A percentile compares a stretch with the other conserved stretches of the same genome.
phyloP scores from a whole-genome alignment of 2,888 invertebrate species.

The Drosophila kokeensis region DNA sequence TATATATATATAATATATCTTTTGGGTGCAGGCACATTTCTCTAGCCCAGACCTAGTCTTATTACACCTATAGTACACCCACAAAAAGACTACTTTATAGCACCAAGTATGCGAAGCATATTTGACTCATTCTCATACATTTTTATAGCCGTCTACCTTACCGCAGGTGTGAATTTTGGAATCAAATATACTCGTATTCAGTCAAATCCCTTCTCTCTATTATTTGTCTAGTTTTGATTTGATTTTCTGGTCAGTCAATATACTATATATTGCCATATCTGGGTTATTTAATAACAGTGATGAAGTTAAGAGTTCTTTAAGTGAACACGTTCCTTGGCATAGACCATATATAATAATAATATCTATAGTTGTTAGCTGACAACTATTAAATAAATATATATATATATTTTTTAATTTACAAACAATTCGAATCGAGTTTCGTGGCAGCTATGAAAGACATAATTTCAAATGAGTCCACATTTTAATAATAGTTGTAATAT shows the following conservation, averaged over 20 bases:
- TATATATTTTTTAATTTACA: not conserved
- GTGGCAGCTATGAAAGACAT: not conserved
- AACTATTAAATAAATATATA: not conserved
- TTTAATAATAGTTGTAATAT: not conserved
- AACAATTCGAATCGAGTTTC: not conserved
- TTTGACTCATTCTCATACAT: conserved; percentile 28
- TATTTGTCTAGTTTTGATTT: not conserved
- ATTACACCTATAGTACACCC: not conserved
- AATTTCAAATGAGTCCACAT: not conserved
- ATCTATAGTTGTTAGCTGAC: not conserved
- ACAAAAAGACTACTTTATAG: conserved; percentile 20
- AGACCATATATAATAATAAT: not conserved
- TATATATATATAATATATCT: not conserved
- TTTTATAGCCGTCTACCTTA: conserved; percentile 39
- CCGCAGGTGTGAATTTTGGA: conserved; percentile 50
- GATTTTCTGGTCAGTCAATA: not conserved
- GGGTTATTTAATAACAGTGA: not conserved
- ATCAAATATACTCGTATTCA: not conserved
- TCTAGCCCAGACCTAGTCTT: not conserved
- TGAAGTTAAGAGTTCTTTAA: conserved; percentile 1
- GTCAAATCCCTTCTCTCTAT: not conserved
- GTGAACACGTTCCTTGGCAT: not conserved
- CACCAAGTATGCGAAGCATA: conserved; percentile 20
- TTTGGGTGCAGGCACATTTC: too few relatives aligned
- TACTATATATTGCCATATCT: not conserved